Evolutionary conservation across 2,888 invertebrate genomes (phyloP).

Genomic region (Leuctra nigra): DNA sequence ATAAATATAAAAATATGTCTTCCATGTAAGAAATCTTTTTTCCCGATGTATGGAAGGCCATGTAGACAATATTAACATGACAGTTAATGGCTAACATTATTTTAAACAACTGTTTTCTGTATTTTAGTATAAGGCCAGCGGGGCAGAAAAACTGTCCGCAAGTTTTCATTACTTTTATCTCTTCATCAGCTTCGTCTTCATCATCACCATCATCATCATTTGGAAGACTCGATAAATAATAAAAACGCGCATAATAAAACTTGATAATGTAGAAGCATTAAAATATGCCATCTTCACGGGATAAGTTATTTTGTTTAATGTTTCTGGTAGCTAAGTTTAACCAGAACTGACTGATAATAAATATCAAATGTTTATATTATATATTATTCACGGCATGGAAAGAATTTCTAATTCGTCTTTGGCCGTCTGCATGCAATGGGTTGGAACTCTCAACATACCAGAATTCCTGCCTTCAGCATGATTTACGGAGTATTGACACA

Average conservation of each 20-base stretch:
- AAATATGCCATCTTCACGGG: not conserved
- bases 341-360: slow-evolving; percentile 3
- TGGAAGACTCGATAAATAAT: slow-evolving; percentile 7
- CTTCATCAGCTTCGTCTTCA: slow-evolving; percentile 12
- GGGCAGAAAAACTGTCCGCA: not conserved
- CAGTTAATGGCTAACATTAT: slow-evolving; percentile 8
- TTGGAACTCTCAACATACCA: no score
- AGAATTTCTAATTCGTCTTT: not conserved
- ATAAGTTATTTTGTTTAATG: slow-evolving; percentile 9
- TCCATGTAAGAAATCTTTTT: not conserved
- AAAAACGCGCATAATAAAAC: slow-evolving; percentile 10
- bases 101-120: not conserved
- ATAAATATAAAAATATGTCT: not conserved
- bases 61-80: not conserved
- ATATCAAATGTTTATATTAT: not conserved
- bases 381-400: not conserved
- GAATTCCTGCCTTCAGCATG: no score
- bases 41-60: no score
- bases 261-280: slow-evolving; percentile 10
- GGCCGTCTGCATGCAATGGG: not conserved
- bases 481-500: no score
- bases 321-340: slow-evolving; percentile 11
- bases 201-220: slow-evolving; percentile 7
- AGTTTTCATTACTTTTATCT: slow-evolving; percentile 13
- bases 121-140: no score